phyloP scores from a whole-genome alignment of 2,797 vertebrate genomes.

The Anableps anableps region DNA sequence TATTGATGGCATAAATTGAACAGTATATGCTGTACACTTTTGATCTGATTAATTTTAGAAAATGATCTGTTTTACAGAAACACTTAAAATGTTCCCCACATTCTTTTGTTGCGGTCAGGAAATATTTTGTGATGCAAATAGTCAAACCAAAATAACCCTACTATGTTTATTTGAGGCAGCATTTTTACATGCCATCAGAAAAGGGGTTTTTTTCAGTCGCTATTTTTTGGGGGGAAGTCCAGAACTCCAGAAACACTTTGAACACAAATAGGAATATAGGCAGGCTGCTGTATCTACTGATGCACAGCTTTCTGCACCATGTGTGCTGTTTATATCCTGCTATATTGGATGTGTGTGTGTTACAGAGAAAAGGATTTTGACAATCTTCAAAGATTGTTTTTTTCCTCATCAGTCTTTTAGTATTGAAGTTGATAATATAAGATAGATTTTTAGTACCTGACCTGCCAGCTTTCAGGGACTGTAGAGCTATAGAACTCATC shows the following conservation, averaged over 20 bases:
- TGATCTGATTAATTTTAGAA: background rate
- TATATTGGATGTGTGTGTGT: background rate
- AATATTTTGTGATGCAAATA: background rate
- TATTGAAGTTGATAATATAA: background rate
- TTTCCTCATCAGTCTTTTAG: background rate
- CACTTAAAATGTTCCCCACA: background rate
- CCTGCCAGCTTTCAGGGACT: background rate
- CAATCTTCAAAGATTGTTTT: background rate
- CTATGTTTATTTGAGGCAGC: background rate
- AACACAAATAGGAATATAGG: background rate
- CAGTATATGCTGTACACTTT: background rate
- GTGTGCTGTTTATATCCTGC: background rate
- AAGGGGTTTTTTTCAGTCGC: background rate
- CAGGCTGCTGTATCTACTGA: background rate
- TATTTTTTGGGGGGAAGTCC: background rate
- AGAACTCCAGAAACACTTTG: background rate
- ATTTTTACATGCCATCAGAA: background rate
- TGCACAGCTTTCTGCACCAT: background rate
- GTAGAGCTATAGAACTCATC: background rate
- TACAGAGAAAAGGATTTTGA: background rate
- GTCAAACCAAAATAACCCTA: background rate
- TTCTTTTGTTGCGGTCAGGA: background rate
- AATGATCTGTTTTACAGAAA: background rate
- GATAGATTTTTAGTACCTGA: background rate
- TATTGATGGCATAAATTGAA: background rate